Percentiles rank a stretch among this genome's conserved stretches.
Conservation (phyloP, 2,113 vertebrate species). For the Tragelaphus imberbis region DNA sequence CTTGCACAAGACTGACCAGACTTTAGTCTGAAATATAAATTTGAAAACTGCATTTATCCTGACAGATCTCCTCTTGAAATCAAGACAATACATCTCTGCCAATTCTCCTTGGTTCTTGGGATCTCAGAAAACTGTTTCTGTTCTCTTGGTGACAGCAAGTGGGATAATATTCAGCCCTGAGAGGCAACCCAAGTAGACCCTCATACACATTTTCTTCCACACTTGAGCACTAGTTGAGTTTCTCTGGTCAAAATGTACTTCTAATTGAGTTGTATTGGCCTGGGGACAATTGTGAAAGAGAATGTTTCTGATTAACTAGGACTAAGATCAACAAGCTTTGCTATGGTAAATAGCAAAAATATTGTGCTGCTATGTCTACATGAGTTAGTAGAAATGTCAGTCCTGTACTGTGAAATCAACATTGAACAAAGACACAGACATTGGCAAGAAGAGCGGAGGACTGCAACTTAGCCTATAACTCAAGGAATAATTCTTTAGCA, state of each 20-base stretch:
- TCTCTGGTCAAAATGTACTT: background rate
- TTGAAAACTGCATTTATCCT: background rate
- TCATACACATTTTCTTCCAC: background rate
- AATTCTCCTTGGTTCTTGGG: background rate
- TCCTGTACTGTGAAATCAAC: conserved; percentile 8
- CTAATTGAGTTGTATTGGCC: background rate
- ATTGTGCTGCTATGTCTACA: background rate
- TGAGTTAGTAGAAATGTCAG: conserved; percentile 20
- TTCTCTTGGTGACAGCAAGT: background rate
- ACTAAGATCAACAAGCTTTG: background rate
- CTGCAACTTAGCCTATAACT: background rate
- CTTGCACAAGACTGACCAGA: background rate
- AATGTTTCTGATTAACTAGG: background rate
- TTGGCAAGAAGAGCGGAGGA: background rate
- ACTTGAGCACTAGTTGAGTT: background rate
- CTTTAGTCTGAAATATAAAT: background rate
- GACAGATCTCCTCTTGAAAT: background rate
- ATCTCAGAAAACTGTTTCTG: background rate
- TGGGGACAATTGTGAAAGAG: background rate
- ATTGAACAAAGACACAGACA: background rate
- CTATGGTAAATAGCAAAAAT: conserved; percentile 8
- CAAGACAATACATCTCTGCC: background rate
- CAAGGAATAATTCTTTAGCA: background rate
- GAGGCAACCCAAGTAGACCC: background rate
- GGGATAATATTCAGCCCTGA: background rate